phyloP scores from a whole-genome alignment of 2,113 vertebrate species.

The Ameiurus melas region DNA sequence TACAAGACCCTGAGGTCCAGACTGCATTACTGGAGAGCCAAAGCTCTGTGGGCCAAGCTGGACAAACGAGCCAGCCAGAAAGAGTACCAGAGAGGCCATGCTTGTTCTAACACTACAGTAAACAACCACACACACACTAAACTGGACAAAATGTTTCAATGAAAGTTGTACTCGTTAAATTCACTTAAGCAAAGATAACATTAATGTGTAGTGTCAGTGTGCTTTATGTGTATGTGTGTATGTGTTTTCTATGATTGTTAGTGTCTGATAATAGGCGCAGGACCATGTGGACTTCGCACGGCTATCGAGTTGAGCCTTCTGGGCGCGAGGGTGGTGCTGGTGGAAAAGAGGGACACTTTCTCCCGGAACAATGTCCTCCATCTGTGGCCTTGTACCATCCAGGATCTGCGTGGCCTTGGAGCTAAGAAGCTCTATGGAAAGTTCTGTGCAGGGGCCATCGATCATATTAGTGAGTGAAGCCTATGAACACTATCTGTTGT shows the following conservation, averaged over 20 bases:
- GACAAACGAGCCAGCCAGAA: conserved; percentile 87
- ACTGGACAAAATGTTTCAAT: background rate
- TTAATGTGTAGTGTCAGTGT: background rate
- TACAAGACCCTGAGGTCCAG: conserved; percentile 88
- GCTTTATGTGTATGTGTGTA: background rate
- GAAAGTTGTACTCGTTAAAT: background rate
- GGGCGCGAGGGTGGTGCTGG: conserved; percentile 90
- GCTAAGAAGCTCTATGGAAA: conserved; percentile 97
- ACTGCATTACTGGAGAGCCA: conserved; percentile 95
- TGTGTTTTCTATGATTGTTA: conserved; percentile 58
- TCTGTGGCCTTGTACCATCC: conserved; percentile 96
- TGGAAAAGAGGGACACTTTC: conserved; percentile 95
- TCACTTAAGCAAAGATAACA: background rate
- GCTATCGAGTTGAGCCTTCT: conserved; percentile 92
- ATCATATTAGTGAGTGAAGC: conserved; percentile 91
- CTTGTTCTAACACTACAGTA: conserved; percentile 86
- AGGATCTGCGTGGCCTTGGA: conserved; percentile 88
- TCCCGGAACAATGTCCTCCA: conserved; percentile 96
- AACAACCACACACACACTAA: conserved; percentile 5
- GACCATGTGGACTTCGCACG: conserved; percentile 90
- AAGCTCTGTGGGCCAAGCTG: conserved; percentile 91
- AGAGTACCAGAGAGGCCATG: conserved; percentile 86
- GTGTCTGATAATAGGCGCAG: conserved; percentile 95
- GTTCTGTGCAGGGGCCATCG: conserved; percentile 93
- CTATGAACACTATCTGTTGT: background rate